Percentiles rank a stretch among this genome's conserved stretches.
phyloP scores from a whole-genome alignment of 2,888 invertebrate species.

The Fabriciana adippe region DNA sequence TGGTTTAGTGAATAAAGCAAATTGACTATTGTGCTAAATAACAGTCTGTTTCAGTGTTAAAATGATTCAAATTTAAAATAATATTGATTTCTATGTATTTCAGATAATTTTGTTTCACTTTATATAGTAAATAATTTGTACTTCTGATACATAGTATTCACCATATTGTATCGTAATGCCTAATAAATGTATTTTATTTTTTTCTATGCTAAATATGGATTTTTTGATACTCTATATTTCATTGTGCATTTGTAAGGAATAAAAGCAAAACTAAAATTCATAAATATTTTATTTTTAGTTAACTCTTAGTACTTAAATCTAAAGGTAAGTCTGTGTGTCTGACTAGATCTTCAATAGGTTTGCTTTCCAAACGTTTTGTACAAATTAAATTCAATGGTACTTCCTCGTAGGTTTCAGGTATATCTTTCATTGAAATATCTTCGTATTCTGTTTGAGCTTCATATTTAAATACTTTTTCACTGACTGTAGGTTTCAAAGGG shows the following conservation, averaged over 20 bases:
- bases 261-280: constrained; percentile 34
- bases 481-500: constrained; percentile 55
- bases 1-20: constrained; percentile 24
- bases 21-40: constrained; percentile 1
- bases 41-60: background rate
- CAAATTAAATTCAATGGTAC: constrained; percentile 75
- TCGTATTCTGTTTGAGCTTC: constrained; percentile 50
- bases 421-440: constrained; percentile 48
- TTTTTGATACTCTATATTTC: too few species aligned
- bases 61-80: constrained; percentile 3
- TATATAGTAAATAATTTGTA: too few species aligned
- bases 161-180: background rate
- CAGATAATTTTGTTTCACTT: too few species aligned
- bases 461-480: constrained; percentile 61
- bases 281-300: constrained; percentile 53
- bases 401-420: constrained; percentile 46
- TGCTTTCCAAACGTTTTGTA: constrained; percentile 62
- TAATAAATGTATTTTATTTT: too few species aligned
- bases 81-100: background rate
- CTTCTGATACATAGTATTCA: too few species aligned
- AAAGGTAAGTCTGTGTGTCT: constrained; percentile 80
- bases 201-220: too few species aligned
- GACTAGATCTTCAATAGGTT: constrained; percentile 67
- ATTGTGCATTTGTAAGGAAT: constrained; percentile 16
- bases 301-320: constrained; percentile 84